Base-by-base conservation (phyloP, 92 coral and sea anemone genomes). In the Pocillopora meandrina region DNA sequence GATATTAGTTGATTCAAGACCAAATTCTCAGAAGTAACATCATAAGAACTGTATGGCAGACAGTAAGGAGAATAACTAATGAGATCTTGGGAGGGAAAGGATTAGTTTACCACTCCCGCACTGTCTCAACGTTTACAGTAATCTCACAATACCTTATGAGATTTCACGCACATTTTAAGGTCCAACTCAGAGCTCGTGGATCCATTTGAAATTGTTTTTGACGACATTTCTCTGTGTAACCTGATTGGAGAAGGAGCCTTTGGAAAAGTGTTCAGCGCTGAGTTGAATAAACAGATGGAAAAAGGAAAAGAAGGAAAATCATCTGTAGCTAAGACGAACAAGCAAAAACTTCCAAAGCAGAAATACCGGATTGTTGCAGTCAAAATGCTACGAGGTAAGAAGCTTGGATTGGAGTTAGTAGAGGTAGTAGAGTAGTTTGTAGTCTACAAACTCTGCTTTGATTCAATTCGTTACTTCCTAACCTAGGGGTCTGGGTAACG, bases 241-340 rank as follows among this genome's bases (percentile, higher is more conserved):
- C 55, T 74, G 14, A 57, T 74, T 57, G 78, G 78, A 74, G 64
- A 74, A 52, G 78, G 78, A 55, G 78, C 78, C 7, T 74, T 74
- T 74, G 78, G 78, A 15, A 74, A 74, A 12, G 78, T 74, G 1
- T 74, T 21, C 78, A 74, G 78, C 26, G 78, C 63, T 2, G 64
- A 58, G 20, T 55, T 74, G 20, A 9, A 56, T 8, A 74, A 56
- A 52, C 31, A 56, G 58, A 12, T 33, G 2, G 65, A 12, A 10
- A 63, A 15, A 14, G 35, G 36, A 56, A 52, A 56, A 13, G 18
- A 47, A 14, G 58, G 16, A 55, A 21, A 57, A 74, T 55, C 61
- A 18, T n/a, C 65, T 1, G 31, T 4, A 17, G 20, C 20, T 23
- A 23, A 58, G 78, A 52, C 8, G 13, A 49, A 56, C 9, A 52